Conservation (phyloP, 2,113 vertebrate genomes). For the Dryoscopus gambensis region DNA sequence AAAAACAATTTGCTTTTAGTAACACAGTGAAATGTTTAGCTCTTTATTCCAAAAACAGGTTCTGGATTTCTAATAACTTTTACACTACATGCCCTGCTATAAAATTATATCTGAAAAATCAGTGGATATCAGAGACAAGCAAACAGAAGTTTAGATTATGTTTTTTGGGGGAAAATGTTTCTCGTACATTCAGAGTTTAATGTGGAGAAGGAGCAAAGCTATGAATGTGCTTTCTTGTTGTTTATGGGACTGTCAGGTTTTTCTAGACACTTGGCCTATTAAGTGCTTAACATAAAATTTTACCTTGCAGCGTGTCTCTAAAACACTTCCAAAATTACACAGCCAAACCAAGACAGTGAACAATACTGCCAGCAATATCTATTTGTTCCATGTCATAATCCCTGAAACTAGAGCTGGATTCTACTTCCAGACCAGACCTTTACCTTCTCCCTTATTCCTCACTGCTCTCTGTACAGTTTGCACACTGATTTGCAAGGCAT, state of each 20-base stretch:
- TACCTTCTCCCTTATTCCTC: background rate
- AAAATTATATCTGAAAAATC: background rate
- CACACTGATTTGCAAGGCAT: background rate
- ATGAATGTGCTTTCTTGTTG: background rate
- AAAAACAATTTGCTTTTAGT: background rate
- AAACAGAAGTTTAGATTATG: background rate
- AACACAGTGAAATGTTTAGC: accelerated
- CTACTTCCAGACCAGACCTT: background rate
- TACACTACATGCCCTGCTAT: accelerated
- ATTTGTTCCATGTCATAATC: background rate
- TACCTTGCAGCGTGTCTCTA: background rate
- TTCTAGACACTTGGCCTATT: background rate
- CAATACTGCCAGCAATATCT: background rate
- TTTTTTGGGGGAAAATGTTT: background rate
- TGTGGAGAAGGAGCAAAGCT: background rate
- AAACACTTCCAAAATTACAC: background rate
- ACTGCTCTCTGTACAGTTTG: background rate
- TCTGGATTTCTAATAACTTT: background rate
- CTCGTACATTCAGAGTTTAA: background rate
- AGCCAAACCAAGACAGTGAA: background rate
- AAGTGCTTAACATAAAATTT: background rate
- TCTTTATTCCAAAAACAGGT: background rate
- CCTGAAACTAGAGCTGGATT: background rate
- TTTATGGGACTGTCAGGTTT: background rate
- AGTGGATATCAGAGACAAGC: background rate